Evolutionary conservation across 2,113 vertebrate species (phyloP).

Genomic region (Setophaga petechia): DNA sequence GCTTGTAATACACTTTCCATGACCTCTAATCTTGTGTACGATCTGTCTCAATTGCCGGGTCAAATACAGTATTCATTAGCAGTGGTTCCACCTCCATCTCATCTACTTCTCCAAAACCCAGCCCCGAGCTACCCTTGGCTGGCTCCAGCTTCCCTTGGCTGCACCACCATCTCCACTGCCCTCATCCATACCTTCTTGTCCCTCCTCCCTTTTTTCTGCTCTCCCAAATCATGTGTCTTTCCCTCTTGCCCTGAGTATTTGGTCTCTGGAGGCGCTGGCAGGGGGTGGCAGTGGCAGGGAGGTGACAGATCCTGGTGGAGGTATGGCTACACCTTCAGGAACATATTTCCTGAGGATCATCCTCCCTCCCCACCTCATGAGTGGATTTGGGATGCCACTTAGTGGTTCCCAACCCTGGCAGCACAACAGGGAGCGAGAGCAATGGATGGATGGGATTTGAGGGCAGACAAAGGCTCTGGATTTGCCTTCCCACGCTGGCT

Average conservation of each 20-base stretch:
- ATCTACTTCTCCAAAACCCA: neutral
- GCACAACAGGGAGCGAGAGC: neutral
- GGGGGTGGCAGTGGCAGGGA: neutral
- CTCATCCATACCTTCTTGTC: neutral
- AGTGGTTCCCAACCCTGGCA: neutral
- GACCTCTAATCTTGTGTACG: constrained; percentile 40
- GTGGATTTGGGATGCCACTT: rapidly evolving
- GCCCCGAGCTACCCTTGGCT: neutral
- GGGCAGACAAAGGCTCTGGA: neutral
- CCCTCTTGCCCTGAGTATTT: neutral
- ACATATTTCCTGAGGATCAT: neutral
- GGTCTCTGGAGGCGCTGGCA: neutral
- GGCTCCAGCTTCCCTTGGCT: neutral
- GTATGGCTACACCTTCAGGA: neutral
- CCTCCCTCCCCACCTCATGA: rapidly evolving
- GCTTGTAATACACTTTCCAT: constrained; percentile 54
- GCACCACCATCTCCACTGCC: neutral
- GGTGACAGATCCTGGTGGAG: neutral
- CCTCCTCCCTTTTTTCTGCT: neutral
- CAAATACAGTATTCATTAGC: constrained; percentile 16
- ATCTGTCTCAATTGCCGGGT: constrained; percentile 29
- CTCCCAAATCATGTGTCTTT: neutral
- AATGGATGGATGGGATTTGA: neutral
- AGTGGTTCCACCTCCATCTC: neutral
- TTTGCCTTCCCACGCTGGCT: constrained; percentile 20